A percentile compares a stretch with the other conserved stretches of the same genome.
phyloP scores from a whole-genome alignment of 2,113 vertebrate species.

The Columba livia region DNA sequence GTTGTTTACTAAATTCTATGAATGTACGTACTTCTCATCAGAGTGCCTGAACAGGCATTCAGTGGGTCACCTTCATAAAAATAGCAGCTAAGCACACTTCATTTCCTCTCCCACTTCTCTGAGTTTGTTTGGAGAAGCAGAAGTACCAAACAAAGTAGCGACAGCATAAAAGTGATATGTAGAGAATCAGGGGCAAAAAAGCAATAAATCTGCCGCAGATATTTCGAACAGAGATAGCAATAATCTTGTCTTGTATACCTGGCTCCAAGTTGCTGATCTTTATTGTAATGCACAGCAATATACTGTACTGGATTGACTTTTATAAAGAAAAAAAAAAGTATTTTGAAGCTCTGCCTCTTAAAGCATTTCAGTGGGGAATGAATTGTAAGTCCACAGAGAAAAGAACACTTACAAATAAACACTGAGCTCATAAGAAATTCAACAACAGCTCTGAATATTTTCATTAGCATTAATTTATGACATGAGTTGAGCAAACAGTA shows the following conservation, averaged over 20 bases:
- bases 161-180: constrained; percentile 49
- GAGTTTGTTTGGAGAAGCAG: constrained; percentile 31
- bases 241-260: constrained; percentile 56
- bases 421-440: constrained; percentile 40
- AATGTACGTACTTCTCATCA: constrained; percentile 1
- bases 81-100: not conserved
- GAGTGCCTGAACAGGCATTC: not conserved
- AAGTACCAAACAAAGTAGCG: not conserved
- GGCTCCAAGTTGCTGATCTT: constrained; percentile 49
- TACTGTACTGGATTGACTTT: constrained; percentile 20
- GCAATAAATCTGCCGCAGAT: constrained; percentile 48
- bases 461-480: constrained; percentile 54
- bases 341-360: constrained; percentile 37
- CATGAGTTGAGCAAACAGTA: constrained; percentile 31
- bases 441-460: constrained; percentile 45
- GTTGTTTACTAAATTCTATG: constrained; percentile 37
- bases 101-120: not conserved
- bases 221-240: constrained; percentile 52
- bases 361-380: not conserved
- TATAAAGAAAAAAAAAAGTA: constrained; percentile 32
- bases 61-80: constrained; percentile 23
- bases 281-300: constrained; percentile 61
- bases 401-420: constrained; percentile 33
- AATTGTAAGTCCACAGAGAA: not conserved
- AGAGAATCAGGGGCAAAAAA: constrained; percentile 43